Base-by-base conservation (phyloP, 1,140 invertebrate genomes). In the Grapholita molesta region DNA sequence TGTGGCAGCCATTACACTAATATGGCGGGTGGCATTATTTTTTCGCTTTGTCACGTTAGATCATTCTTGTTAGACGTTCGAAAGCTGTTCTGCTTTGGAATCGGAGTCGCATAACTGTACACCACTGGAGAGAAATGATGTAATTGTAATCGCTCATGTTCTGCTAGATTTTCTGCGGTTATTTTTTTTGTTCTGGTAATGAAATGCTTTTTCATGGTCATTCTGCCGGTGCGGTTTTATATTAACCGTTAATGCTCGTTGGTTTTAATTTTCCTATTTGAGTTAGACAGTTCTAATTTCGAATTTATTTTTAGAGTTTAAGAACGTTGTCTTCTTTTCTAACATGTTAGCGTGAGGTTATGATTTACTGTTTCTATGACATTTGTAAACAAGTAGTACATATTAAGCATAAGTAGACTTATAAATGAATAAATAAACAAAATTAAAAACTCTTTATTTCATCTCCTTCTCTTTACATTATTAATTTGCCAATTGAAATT, bases 21-120 rank as follows among this genome's bases (percentile, higher is more conserved):
- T 85, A 88, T 85, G 86, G 85, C 85, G 82, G 89, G 83, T 88
- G 87, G 89, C 86, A 90, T 90, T 81, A 86, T 90, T 91, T 91
- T 89, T 89, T 89, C 83, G 86, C 88, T 88, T 86, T 85, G 89
- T 91, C 89, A 90, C 87, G 89, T 91, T 91, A 91, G 89, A 91
- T 91, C 89, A 91, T 90, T 91, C 89, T 90, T 85, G 87, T 91
- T 89, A 89, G 85, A 86, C 75, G 79, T 83, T 91, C 79, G 88
- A 91, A 91, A 91, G 89, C 87, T 83, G 85, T 74, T 86, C 83
- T 84, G 86, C 75, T 85, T 85, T 64, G 75, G 82, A 80, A 87
- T 81, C 81, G 80, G 75, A 88, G 82, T 80, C 84, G 83, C 85
- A 86, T 91, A 91, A 91, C 88, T 86, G 89, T 91, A 86, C 70